phyloP scores from a whole-genome alignment of 35 echinoderm and acorn worm species.

The Apostichopus japonicus region DNA sequence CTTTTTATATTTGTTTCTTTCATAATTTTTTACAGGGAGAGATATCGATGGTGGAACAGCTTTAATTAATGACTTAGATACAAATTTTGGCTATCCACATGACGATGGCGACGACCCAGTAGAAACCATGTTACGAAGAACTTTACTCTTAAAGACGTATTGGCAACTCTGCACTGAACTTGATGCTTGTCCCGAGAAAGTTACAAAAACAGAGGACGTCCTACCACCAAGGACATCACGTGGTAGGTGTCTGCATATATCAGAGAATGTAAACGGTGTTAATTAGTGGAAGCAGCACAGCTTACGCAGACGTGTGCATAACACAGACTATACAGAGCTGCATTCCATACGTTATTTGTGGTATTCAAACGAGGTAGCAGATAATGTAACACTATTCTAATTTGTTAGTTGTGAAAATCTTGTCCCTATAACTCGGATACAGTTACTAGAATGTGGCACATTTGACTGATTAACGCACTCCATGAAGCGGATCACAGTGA shows the following conservation, averaged over 20 bases:
- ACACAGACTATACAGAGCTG: too few relatives aligned
- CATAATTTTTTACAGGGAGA: constrained; percentile 5
- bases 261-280: too few relatives aligned
- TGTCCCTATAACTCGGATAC: too few relatives aligned
- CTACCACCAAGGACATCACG: constrained; percentile 11
- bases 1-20: not conserved
- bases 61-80: constrained; percentile 42
- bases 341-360: too few relatives aligned
- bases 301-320: too few relatives aligned
- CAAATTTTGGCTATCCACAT: constrained; percentile 32
- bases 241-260: not conserved
- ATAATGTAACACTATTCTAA: too few relatives aligned
- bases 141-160: constrained; percentile 35
- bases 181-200: constrained; percentile 29
- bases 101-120: not conserved
- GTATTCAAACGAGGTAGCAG: too few relatives aligned
- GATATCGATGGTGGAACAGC: constrained; percentile 38
- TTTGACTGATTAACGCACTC: too few relatives aligned
- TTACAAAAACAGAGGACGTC: constrained; percentile 20
- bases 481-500: too few relatives aligned
- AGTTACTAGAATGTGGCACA: too few relatives aligned
- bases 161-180: constrained; percentile 36
- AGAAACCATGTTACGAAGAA: constrained; percentile 27
- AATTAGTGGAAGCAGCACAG: too few relatives aligned
- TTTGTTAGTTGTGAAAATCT: too few relatives aligned